These are phyloP conservation scores for Rana temporaria DNA, from an alignment of 2,113 vertebrate genomes.

Conservation along the genomic window DNA sequence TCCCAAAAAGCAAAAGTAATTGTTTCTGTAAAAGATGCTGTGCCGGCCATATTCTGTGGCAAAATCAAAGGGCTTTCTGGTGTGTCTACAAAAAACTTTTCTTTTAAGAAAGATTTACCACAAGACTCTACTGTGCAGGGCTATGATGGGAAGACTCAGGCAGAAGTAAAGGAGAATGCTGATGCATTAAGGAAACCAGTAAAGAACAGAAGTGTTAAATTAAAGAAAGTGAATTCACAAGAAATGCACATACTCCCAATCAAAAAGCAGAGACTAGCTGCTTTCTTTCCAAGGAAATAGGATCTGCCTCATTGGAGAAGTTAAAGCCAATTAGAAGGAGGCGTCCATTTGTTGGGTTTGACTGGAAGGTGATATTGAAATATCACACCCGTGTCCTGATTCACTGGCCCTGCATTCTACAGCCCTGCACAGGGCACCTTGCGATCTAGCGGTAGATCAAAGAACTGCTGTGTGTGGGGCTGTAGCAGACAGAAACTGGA, in stretches of 20 bases:
- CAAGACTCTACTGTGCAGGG: constrained; percentile 86
- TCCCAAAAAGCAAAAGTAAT: constrained; percentile 96
- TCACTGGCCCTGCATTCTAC: too few species aligned
- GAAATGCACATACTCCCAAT: constrained; percentile 98
- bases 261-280: constrained; percentile 96
- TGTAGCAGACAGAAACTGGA: too few species aligned
- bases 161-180: constrained; percentile 76
- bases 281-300: constrained; percentile 95
- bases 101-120: constrained; percentile 90
- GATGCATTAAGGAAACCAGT: constrained; percentile 86
- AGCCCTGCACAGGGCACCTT: too few species aligned
- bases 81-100: constrained; percentile 98
- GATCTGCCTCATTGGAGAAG: background rate
- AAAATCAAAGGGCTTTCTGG: constrained; percentile 96
- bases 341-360: background rate
- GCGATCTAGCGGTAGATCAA: too few species aligned
- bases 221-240: constrained; percentile 98
- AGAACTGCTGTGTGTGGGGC: too few species aligned
- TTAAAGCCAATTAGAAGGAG: background rate
- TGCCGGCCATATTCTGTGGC: constrained; percentile 94
- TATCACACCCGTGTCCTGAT: too few species aligned
- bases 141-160: constrained; percentile 79
- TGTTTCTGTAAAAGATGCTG: constrained; percentile 93
- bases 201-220: constrained; percentile 93
- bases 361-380: too few species aligned